These are phyloP conservation scores for Drosophila bipectinata DNA, from an alignment of 1,140 invertebrate genomes.

Conservation along the genomic window DNA sequence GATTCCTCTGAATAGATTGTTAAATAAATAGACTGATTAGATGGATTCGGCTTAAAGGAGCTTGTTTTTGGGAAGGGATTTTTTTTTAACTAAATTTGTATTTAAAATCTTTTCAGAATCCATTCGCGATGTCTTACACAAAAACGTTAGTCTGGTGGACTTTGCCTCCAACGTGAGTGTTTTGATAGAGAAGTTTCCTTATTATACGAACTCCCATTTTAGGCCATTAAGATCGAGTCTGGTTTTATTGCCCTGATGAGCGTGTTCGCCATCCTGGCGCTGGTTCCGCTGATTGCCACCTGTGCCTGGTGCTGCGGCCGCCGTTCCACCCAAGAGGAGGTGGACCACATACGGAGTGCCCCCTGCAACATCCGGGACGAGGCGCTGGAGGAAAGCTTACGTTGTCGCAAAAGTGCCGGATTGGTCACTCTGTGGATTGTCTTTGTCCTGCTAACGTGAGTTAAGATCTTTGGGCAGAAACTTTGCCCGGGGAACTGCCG, in stretches of 20 bases:
- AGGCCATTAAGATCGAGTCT: slow-evolving; percentile 84
- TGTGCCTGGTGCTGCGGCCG: slow-evolving; percentile 79
- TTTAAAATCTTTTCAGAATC: slow-evolving; percentile 48
- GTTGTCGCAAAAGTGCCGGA: slow-evolving; percentile 77
- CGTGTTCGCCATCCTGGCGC: slow-evolving; percentile 78
- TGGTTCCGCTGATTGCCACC: slow-evolving; percentile 77
- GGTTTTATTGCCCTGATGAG: slow-evolving; percentile 84
- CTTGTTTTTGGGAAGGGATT: background rate
- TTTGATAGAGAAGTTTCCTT: background rate
- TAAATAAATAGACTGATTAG: slow-evolving; percentile 4
- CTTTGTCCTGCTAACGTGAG: slow-evolving; percentile 84
- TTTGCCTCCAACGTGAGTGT: slow-evolving; percentile 78
- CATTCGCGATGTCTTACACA: slow-evolving; percentile 77
- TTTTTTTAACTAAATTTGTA: background rate
- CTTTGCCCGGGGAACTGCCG: background rate
- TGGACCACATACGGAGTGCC: slow-evolving; percentile 63
- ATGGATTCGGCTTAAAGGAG: background rate
- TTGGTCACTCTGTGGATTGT: slow-evolving; percentile 83
- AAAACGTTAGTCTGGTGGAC: slow-evolving; percentile 76
- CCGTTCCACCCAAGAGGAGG: slow-evolving; percentile 59
- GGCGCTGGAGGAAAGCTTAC: slow-evolving; percentile 63
- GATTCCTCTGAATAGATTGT: background rate
- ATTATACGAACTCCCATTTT: background rate
- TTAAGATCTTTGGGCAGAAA: slow-evolving; percentile 14
- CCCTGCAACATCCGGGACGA: slow-evolving; percentile 74